Evolutionary conservation across 2,113 vertebrate genomes (phyloP), one percentile per base, ranked within the genome.

Genomic region (Gracilinanus agilis): DNA sequence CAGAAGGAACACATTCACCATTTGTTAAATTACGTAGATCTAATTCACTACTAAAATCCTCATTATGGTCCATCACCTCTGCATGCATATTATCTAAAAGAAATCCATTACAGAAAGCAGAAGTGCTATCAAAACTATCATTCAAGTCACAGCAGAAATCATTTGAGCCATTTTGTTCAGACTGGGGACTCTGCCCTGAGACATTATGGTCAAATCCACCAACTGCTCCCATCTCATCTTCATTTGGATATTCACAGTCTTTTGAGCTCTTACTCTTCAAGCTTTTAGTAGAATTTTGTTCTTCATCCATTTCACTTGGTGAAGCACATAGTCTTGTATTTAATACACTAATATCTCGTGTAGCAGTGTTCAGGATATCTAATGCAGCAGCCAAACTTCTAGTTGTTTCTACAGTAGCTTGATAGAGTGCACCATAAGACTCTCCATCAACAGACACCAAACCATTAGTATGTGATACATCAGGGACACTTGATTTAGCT

Each of bases 331-430:
- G 97, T 97, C 98, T 99, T 93, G 99, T 98, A 98, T 98, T 99
- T 95, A 99, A 98, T 95, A 98, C 98, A 61, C 98, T 98, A 44
- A 99, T 99, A 93, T 99, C 99, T 97, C 98, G 99, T 44, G 99
- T 98, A 95, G 99, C 99, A 92, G 98, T 99, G 95, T 99, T 98
- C 96, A 99, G 97, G 97, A 99, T 99, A 96, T 99, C 99, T 95
- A 99, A 98, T 97, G 99, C 99, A 96, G 99, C 99, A 94, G 98
- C 99, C 98, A 99, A 99, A 98, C 99, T 99, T 98, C 99, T 99
- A 0, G 99, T 99, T 24, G 99, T 99, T 98, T 99, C 99, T 89
- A 99, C 99, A 94, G 99, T 99, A 97, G 99, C 99, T 98, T 99
- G 99, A 98, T 99, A 99, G 94, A 99, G 99, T 96, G 99, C 99